Conservation (phyloP, 2,888 invertebrate species). For the Eristalis pertinax region DNA sequence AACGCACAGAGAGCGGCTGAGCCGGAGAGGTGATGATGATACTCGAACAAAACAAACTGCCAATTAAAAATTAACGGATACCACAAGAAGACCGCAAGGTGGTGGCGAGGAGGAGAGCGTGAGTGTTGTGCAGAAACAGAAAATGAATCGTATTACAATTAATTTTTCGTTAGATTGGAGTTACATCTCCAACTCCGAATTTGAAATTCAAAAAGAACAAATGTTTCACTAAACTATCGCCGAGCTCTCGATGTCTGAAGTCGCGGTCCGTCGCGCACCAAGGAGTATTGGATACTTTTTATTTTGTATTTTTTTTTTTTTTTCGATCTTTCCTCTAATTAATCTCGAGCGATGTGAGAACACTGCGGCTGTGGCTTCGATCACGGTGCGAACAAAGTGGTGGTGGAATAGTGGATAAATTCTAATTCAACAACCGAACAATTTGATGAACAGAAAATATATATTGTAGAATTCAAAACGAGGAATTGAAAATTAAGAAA, state of each 20-base stretch:
- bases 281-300: constrained; percentile 38
- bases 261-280: constrained; percentile 46
- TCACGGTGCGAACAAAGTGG: neutral
- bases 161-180: neutral
- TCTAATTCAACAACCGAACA: constrained; percentile 6
- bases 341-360: constrained; percentile 28
- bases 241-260: neutral
- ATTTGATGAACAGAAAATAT: too few species aligned
- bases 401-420: neutral
- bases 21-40: constrained; percentile 3
- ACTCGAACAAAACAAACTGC: constrained; percentile 33
- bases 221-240: constrained; percentile 48
- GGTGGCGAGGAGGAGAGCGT: neutral
- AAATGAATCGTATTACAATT: neutral
- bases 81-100: constrained; percentile 41
- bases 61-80: constrained; percentile 56
- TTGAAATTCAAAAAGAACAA: too few species aligned
- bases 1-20: constrained; percentile 5
- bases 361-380: neutral
- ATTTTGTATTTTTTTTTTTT: neutral
- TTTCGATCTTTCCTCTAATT: constrained; percentile 40
- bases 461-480: neutral
- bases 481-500: neutral
- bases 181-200: constrained; percentile 47
- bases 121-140: constrained; percentile 19